Base-by-base conservation (phyloP, 2,797 vertebrate genomes). In the Dryobates pubescens region DNA sequence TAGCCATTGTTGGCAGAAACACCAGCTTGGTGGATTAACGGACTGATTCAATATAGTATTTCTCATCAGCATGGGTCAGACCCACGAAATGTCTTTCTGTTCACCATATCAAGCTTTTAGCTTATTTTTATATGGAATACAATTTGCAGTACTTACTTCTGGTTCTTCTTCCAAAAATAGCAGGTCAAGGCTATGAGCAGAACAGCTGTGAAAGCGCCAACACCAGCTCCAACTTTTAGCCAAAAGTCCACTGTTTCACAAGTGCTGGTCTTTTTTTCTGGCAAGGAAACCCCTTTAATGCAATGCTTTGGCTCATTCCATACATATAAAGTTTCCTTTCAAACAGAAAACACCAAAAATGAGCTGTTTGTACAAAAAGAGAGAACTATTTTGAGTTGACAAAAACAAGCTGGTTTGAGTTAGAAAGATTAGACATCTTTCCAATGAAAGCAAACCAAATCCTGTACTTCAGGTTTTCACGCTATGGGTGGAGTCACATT, bases 91-190 rank as follows among this genome's bases (percentile, higher is more conserved):
- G 17, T 22, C 24, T 65, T 77, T 61, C 67, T 30, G n/a, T 34
- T 59, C 49, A 45, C 13, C 29, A 29, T 10, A 73, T 27, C 47
- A 82, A 81, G 30, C 5, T 82, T 81, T 86, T 47, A 53, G 8
- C 30, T 81, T 70, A 75, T 14, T 77, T 80, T 76, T 24, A 34
- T 7, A 68, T 2, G 26, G 19, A 78, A 81, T 9, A 67, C 6
- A 57, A 36, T n/a, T 26, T 67, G 29, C 9, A 49, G n/a, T 82
- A 97, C 98, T 97, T 96, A 99, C 99, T 99, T 98, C 96, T 99
- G 98, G 96, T 99, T 99, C 95, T 99, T 99, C 94, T 99, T 99
- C 99, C 99, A 99, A 97, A 99, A 99, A 97, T 99, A 99, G 96
- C 98, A 99, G 84, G 98, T 99, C 93, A 99, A 97, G 69, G 98